Evolutionary conservation across 2,113 vertebrate genomes (phyloP).

Genomic region (Sorex araneus): DNA sequence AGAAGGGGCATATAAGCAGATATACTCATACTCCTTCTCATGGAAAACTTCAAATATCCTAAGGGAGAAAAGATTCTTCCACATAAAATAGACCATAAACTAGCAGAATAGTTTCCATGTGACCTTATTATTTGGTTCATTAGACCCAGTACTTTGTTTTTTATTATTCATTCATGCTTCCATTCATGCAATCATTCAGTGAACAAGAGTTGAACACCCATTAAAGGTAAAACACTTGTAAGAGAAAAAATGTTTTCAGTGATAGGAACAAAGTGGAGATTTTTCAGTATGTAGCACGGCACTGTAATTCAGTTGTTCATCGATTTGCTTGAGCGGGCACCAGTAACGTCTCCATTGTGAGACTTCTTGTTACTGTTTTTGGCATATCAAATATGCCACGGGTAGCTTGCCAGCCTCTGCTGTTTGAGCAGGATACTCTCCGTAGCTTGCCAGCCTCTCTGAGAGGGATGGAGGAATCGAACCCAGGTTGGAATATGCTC

Average conservation of each 20-base stretch:
- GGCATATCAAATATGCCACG: no score
- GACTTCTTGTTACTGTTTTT: no score
- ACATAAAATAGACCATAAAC: slow-evolving; percentile 60
- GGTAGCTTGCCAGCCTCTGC: no score
- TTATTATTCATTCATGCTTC: slow-evolving; percentile 62
- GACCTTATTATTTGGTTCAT: slow-evolving; percentile 65
- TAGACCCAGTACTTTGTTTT: slow-evolving; percentile 58
- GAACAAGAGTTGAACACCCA: slow-evolving; percentile 32
- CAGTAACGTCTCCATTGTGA: no score
- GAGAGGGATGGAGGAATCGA: no score
- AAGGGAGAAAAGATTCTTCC: slow-evolving; percentile 20
- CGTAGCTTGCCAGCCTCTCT: no score
- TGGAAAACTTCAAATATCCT: background rate
- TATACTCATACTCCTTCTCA: background rate
- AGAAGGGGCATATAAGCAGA: background rate
- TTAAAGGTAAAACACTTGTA: slow-evolving; percentile 56
- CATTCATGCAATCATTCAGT: slow-evolving; percentile 60
- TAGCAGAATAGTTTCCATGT: slow-evolving; percentile 46
- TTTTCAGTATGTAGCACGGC: no score
- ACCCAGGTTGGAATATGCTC: background rate
- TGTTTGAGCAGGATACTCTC: no score
- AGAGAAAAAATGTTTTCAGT: slow-evolving; percentile 53
- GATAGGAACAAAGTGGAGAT: slow-evolving; percentile 27
- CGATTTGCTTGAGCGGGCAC: no score
- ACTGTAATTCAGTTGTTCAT: no score